Percentiles rank a stretch among this genome's conserved stretches.
Conservation (phyloP, 2,113 vertebrate species). For the Hirundichthys speculiger region DNA sequence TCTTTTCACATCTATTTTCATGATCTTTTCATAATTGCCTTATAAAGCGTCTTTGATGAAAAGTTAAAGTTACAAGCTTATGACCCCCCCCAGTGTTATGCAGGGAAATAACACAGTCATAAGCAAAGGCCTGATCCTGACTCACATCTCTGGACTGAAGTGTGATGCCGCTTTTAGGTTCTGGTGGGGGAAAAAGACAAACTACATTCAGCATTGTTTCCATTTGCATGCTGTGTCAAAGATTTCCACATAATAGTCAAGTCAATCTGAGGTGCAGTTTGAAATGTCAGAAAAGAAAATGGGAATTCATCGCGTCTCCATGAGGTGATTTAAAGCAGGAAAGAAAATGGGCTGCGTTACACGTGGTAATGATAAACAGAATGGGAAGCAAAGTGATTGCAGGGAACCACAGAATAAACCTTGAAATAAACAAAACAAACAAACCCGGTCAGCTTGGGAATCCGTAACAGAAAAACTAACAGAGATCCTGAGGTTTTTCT, state of each 20-base stretch:
- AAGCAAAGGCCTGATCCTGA: neutral
- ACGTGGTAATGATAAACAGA: too few relatives aligned
- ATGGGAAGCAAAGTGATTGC: too few relatives aligned
- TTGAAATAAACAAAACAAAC: too few relatives aligned
- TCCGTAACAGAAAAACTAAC: too few relatives aligned
- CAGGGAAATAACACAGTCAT: neutral
- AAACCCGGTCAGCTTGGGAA: too few relatives aligned
- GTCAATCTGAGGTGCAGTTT: neutral
- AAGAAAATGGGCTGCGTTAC: neutral
- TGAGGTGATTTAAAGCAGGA: neutral
- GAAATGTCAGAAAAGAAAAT: neutral
- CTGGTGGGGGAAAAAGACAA: neutral
- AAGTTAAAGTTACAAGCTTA: too few relatives aligned
- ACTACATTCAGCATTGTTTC: neutral
- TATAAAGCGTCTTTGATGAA: too few relatives aligned
- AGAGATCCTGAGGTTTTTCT: too few relatives aligned
- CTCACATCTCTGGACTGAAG: neutral
- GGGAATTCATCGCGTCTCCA: neutral
- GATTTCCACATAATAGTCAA: neutral
- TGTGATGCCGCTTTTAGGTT: neutral
- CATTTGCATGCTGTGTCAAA: neutral
- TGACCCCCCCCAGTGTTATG: too few relatives aligned
- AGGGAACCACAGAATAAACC: too few relatives aligned
- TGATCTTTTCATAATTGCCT: too few relatives aligned
- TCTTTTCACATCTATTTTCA: too few relatives aligned